Evolutionary conservation across 1,140 invertebrate species (phyloP).

Genomic region (Geopemphigus sp.): DNA sequence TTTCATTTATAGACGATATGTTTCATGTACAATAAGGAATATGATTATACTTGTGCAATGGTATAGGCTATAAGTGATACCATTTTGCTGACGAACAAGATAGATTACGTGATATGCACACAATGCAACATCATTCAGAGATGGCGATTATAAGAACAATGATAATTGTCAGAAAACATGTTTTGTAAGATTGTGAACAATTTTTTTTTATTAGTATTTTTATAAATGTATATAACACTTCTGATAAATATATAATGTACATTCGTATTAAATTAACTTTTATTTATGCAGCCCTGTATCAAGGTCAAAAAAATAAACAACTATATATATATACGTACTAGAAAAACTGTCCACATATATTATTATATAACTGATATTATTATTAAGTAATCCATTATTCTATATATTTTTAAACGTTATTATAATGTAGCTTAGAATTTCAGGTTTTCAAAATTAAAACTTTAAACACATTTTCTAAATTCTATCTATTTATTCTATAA

Average conservation of each 20-base stretch:
- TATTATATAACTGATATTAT: too few species aligned
- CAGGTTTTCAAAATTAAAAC: too few species aligned
- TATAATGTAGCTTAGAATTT: too few species aligned
- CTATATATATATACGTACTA: not conserved
- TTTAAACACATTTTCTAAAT: too few species aligned
- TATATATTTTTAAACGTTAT: too few species aligned
- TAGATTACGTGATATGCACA: constrained; percentile 40
- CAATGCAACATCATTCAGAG: constrained; percentile 43
- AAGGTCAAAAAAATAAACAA: not conserved
- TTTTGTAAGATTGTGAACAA: constrained; percentile 29
- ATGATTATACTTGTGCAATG: constrained; percentile 1
- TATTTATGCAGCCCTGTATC: not conserved
- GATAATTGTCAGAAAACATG: constrained; percentile 31
- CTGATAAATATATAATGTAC: not conserved
- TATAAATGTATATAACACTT: constrained; percentile 25
- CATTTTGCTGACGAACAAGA: constrained; percentile 43
- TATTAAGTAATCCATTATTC: too few species aligned
- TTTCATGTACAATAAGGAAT: constrained; percentile 28
- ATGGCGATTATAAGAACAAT: constrained; percentile 31
- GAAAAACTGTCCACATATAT: not conserved
- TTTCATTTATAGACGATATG: constrained; percentile 16
- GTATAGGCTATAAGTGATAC: constrained; percentile 18
- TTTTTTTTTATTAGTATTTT: constrained; percentile 23
- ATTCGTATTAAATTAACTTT: not conserved
- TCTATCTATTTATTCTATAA: too few species aligned